Conservation (phyloP, 2,888 invertebrate species). For the Colletes collaris region DNA sequence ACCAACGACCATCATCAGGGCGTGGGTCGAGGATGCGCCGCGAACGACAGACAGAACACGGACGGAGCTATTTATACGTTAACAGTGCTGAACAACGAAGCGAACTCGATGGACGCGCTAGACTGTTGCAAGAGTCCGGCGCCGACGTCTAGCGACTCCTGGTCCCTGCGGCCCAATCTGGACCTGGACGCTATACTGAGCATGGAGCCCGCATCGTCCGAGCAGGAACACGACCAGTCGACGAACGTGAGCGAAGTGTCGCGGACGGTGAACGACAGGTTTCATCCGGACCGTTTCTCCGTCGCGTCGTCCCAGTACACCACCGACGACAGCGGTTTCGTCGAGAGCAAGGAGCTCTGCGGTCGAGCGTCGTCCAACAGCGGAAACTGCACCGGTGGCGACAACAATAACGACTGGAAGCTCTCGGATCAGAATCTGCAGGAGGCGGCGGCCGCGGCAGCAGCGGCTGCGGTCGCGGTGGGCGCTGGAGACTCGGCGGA, state of each 20-base stretch:
- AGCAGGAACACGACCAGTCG: constrained; percentile 85
- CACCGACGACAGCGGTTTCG: constrained; percentile 91
- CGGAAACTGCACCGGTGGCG: constrained; percentile 73
- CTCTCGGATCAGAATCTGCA: constrained; percentile 88
- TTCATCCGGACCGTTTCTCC: constrained; percentile 70
- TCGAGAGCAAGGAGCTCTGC: constrained; percentile 86
- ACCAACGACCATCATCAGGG: constrained; percentile 76
- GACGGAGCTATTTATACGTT: constrained; percentile 91
- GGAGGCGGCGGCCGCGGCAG: constrained; percentile 71
- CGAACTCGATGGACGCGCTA: constrained; percentile 81
- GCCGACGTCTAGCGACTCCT: constrained; percentile 85
- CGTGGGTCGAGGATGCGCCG: constrained; percentile 59
- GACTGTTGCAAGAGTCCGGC: constrained; percentile 83
- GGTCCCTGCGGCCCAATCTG: constrained; percentile 87
- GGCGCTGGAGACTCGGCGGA: constrained; percentile 84
- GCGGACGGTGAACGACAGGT: constrained; percentile 75
- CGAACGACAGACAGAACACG: constrained; percentile 83
- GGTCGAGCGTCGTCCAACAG: constrained; percentile 55
- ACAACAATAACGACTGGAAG: constrained; percentile 93
- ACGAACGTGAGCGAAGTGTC: constrained; percentile 86
- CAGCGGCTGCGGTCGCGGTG: constrained; percentile 66
- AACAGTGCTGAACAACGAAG: constrained; percentile 92
- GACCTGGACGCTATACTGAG: constrained; percentile 93
- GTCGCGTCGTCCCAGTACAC: constrained; percentile 83
- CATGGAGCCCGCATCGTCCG: constrained; percentile 85